phyloP scores from a whole-genome alignment of 2,113 vertebrate genomes.

The Cephalophus harveyi region DNA sequence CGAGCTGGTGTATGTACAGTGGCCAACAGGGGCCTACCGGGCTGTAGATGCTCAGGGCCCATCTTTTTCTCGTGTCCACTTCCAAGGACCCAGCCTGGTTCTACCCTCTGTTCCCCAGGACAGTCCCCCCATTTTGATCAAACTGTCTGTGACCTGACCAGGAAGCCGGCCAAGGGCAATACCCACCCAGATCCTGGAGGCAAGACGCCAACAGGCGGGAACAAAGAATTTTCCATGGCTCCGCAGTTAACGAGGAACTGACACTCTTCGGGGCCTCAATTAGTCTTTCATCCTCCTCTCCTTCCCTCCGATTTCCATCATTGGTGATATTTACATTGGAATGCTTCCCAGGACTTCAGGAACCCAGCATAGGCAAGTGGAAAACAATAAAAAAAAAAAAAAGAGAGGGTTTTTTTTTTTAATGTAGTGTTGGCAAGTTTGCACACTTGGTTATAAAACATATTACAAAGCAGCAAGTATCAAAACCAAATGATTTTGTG shows the following conservation, averaged over 20 bases:
- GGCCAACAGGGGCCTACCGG: background rate
- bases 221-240: slow-evolving; percentile 69
- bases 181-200: slow-evolving; percentile 75
- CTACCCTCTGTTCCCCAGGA: background rate
- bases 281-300: slow-evolving; percentile 53
- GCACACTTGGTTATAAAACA: slow-evolving; percentile 27
- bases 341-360: slow-evolving; percentile 50
- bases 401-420: background rate
- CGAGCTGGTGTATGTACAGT: rapidly evolving
- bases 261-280: slow-evolving; percentile 37
- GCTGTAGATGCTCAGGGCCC: background rate
- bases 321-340: slow-evolving; percentile 64
- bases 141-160: slow-evolving; percentile 59
- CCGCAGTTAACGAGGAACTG: slow-evolving; percentile 49
- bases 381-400: slow-evolving; percentile 32
- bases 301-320: slow-evolving; percentile 52
- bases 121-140: background rate
- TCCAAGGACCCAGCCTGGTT: background rate
- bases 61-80: background rate
- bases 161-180: slow-evolving; percentile 62
- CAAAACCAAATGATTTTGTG: slow-evolving; percentile 35
- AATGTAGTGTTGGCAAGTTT: slow-evolving; percentile 10
- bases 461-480: slow-evolving; percentile 35
- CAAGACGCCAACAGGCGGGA: slow-evolving; percentile 48
- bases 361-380: slow-evolving; percentile 16